phyloP scores from a whole-genome alignment of 2,113 vertebrate genomes.

The Stegastes partitus region DNA sequence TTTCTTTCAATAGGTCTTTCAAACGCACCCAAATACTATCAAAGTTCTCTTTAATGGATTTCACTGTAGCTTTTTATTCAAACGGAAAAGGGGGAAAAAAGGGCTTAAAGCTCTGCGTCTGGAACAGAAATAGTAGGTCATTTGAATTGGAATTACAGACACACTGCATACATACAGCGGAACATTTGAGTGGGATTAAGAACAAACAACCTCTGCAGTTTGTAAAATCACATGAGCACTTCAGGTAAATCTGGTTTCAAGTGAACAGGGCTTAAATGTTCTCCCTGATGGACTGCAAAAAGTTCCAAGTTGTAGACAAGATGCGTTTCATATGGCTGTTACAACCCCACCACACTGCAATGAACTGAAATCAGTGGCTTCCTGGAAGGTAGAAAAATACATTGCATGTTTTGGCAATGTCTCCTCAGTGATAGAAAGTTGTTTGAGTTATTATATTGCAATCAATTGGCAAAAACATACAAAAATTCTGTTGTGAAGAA shows the following conservation, averaged over 20 bases:
- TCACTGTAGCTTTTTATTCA: not conserved
- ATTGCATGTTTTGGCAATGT: too few species aligned
- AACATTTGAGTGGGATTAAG: not conserved
- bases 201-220: slow-evolving; percentile 9
- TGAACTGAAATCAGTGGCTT: too few species aligned
- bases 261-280: not conserved
- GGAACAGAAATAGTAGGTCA: not conserved
- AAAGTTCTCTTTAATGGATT: not conserved
- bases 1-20: not conserved
- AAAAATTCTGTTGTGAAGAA: too few species aligned
- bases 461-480: too few species aligned
- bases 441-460: too few species aligned
- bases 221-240: not conserved
- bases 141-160: not conserved
- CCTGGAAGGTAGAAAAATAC: too few species aligned
- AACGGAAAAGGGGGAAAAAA: not conserved
- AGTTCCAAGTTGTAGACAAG: too few species aligned
- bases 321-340: too few species aligned
- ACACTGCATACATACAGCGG: not conserved
- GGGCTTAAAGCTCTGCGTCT: not conserved
- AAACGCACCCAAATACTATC: not conserved
- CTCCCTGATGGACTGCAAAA: not conserved
- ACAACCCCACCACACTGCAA: too few species aligned
- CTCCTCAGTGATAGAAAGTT: too few species aligned
- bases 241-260: not conserved